Percentiles rank a stretch among this genome's conserved stretches.
phyloP scores from a whole-genome alignment of 1,140 invertebrate species.

The Heterodera carotae region DNA sequence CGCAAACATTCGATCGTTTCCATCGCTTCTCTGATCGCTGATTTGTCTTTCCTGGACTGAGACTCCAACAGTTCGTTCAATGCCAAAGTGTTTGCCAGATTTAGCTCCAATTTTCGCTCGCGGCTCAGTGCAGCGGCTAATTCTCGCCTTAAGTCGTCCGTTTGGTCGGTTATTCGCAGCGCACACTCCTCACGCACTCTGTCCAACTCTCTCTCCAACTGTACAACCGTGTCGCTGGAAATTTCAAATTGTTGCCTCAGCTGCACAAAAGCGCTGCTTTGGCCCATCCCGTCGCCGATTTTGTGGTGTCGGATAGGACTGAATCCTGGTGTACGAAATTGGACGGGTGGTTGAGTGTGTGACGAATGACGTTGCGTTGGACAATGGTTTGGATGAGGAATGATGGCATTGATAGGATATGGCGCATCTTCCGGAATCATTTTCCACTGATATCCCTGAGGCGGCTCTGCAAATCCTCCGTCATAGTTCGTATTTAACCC shows the following conservation, averaged over 20 bases:
- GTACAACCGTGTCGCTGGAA: conserved; percentile 38
- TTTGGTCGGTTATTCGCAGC: conserved; percentile 3
- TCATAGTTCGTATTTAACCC: too few relatives aligned
- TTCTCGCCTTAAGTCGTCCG: conserved; percentile 7
- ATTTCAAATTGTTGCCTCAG: conserved; percentile 46
- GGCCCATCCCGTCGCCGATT: conserved; percentile 17
- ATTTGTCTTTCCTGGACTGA: conserved; percentile 33
- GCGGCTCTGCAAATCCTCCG: too few relatives aligned
- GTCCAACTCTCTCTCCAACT: conserved; percentile 38
- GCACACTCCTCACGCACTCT: conserved; percentile 12
- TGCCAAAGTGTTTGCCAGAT: conserved; percentile 51
- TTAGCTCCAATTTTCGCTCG: conserved; percentile 40
- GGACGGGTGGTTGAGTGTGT: background rate
- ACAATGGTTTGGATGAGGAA: background rate
- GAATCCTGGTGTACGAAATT: background rate
- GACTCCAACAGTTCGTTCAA: conserved; percentile 61
- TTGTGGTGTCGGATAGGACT: background rate
- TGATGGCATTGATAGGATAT: background rate
- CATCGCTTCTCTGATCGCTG: conserved; percentile 28
- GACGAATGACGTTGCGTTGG: background rate
- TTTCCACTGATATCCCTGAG: too few relatives aligned
- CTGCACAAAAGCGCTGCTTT: conserved; percentile 11
- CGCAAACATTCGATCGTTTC: conserved; percentile 37
- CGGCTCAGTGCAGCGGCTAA: conserved; percentile 2
- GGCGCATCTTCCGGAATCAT: too few relatives aligned